Base-by-base conservation (phyloP, 2,888 invertebrate genomes). In the Diadegma fenestrale region DNA sequence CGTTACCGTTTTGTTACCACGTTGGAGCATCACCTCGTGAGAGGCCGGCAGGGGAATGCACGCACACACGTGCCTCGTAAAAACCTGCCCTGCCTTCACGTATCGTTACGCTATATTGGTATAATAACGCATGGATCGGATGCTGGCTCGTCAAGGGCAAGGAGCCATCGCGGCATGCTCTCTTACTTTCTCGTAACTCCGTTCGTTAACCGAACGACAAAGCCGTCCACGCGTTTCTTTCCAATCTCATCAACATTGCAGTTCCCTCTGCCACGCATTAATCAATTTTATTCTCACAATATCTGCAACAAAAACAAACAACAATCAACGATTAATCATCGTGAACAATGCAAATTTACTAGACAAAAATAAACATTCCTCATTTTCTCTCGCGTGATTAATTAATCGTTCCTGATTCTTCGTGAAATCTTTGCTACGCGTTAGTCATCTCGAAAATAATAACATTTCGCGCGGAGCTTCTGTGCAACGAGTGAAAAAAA, bases 91-190 rank as follows among this genome's bases (percentile, higher is more conserved):
- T 68, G 79, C 76, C 78, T 76, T 84, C 84, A 71, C 66, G 82
- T 80, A 86, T 77, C 63, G 76, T 76, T 88, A 78, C 68, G 43
- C 72, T 48, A 73, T 80, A 80, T 71, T 30, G 48, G 63, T 80
- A 51, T 51, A 37, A 80, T 26, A 75, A 75, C 88, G 88, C 91
- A 91, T 89, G 88, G 89, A 87, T 91, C 88, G 86, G 91, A 91
- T 89, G 90, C 89, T 87, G 91, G 90, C 88, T 91, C 91, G 89
- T 91, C 90, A 85, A 91, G 88, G 85, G 90, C 89, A 66, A 89
- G 85, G 69, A 89, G 88, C 92, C 92, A 91, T 82, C 89, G 90
- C 88, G 88, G 90, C 92, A 90, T 92, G 73, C 88, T 90, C 86
- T 84, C 64, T 64, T 69, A 68, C 84, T 79, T 84, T 86, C 87